These are phyloP conservation scores for Paramisgurnus dabryanus DNA, from an alignment of 2,113 vertebrate genomes.

Conservation along the genomic window DNA sequence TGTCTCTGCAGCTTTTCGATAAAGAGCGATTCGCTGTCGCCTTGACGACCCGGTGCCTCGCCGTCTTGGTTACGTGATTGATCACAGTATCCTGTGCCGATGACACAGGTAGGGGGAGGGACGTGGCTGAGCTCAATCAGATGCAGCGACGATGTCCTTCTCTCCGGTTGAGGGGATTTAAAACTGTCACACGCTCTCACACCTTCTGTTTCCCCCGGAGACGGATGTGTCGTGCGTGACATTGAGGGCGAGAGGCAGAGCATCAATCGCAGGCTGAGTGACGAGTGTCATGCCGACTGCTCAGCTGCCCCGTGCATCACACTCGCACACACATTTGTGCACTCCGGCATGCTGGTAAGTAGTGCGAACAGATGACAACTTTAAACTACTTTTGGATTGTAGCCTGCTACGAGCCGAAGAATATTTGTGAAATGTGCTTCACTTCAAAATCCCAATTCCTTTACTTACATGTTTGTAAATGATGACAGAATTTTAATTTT, in stretches of 20 bases:
- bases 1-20: conserved; percentile 63
- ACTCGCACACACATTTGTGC: conserved; percentile 22
- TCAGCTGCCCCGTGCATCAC: conserved; percentile 19
- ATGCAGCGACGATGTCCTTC: conserved; percentile 67
- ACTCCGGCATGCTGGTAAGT: conserved; percentile 24
- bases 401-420: not conserved
- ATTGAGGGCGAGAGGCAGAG: conserved; percentile 59
- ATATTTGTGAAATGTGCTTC: not conserved
- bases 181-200: conserved; percentile 55
- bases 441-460: not conserved
- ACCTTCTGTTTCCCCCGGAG: conserved; percentile 59
- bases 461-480: too few species aligned
- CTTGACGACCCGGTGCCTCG: conserved; percentile 72
- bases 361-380: conserved; percentile 31
- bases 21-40: conserved; percentile 76
- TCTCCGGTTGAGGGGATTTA: conserved; percentile 60
- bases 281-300: conserved; percentile 36
- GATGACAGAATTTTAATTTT: too few species aligned
- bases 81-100: conserved; percentile 59
- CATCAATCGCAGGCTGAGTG: conserved; percentile 58
- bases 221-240: conserved; percentile 71
- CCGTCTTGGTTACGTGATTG: conserved; percentile 68
- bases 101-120: conserved; percentile 61
- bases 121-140: conserved; percentile 14
- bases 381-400: not conserved